Base-by-base conservation (phyloP, 1,140 invertebrate species). In the Drosophila kanapiae region DNA sequence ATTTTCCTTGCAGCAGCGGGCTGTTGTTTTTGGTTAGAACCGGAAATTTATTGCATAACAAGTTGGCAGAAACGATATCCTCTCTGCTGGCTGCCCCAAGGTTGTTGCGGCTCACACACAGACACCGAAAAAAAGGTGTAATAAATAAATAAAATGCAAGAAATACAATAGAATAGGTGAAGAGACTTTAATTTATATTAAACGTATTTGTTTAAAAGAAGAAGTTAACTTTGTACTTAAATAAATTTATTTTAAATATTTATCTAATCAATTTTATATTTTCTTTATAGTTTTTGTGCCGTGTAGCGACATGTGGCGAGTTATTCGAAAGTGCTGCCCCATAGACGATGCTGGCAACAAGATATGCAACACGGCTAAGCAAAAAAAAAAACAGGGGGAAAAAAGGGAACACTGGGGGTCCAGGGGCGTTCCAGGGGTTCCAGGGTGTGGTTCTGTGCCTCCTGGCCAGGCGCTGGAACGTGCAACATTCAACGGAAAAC, bases 11-110 rank as follows among this genome's bases (percentile, higher is more conserved):
- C 38, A 7, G 14, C 38, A 40, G 14, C 38, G 38, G 14, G 38
- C 35, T 72, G 45, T 59, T 62, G 57, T 74, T 78, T 65, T 67
- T 31, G 57, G 70, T 78, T 80, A 84, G 75, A 90, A 85, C 86
- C 86, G 85, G 85, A 90, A 82, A 90, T 85, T 90, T 90, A 91
- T 90, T 90, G 86, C 85, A 90, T 90, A 90, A 90, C 86, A 90
- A 85, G 85, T 76, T 82, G 85, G 68, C 69, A 78, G 72, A 79
- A 68, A 80, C 75, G 78, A 80, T 81, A 80, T 75, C 67, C 60
- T 67, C 63, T 65, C 29, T 61, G 51, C 48, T 54, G 53, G 43
- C 72, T 79, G 86, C 86, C 78, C 81, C 86, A 90, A 90, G 85
- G 85, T 85, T 90, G 31, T 54, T 54, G 45, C 58, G 61, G 43